Conservation (phyloP, 1,140 invertebrate genomes). For the Drosophila auraria region DNA sequence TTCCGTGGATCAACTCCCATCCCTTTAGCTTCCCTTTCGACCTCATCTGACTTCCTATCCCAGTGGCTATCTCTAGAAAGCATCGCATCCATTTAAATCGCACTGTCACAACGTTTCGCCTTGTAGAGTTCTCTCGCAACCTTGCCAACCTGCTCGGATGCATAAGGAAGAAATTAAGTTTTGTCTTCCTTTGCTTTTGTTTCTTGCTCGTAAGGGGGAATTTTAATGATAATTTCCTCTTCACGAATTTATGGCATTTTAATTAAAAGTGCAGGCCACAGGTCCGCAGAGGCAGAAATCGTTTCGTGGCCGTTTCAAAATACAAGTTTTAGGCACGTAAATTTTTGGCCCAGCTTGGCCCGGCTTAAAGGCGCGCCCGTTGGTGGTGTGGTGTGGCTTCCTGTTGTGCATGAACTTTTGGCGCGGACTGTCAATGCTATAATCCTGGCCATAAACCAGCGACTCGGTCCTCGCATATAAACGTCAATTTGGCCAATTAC, state of each 20-base stretch:
- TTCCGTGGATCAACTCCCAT: not conserved
- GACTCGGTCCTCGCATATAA: constrained; percentile 61
- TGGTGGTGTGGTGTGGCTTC: constrained; percentile 46
- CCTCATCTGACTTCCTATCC: not conserved
- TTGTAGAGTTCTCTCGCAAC: constrained; percentile 26
- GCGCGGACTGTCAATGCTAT: constrained; percentile 69
- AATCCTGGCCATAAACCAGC: constrained; percentile 70
- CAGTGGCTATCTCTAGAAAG: constrained; percentile 21
- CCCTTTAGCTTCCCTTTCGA: too few relatives aligned
- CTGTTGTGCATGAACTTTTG: constrained; percentile 72
- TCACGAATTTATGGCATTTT: constrained; percentile 82
- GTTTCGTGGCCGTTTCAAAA: constrained; percentile 43
- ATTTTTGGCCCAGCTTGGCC: constrained; percentile 26
- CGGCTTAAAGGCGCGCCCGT: constrained; percentile 50
- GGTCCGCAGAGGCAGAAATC: constrained; percentile 37
- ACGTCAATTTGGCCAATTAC: constrained; percentile 83
- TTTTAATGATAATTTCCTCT: constrained; percentile 82
- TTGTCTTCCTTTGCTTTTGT: constrained; percentile 14
- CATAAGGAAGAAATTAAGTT: constrained; percentile 81
- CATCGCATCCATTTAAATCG: constrained; percentile 6
- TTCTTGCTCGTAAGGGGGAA: constrained; percentile 38
- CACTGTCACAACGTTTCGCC: not conserved
- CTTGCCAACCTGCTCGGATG: constrained; percentile 48
- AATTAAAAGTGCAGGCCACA: constrained; percentile 69
- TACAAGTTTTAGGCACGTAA: constrained; percentile 79